phyloP scores from a whole-genome alignment of 2,113 vertebrate genomes.

The Cyanistes caeruleus region DNA sequence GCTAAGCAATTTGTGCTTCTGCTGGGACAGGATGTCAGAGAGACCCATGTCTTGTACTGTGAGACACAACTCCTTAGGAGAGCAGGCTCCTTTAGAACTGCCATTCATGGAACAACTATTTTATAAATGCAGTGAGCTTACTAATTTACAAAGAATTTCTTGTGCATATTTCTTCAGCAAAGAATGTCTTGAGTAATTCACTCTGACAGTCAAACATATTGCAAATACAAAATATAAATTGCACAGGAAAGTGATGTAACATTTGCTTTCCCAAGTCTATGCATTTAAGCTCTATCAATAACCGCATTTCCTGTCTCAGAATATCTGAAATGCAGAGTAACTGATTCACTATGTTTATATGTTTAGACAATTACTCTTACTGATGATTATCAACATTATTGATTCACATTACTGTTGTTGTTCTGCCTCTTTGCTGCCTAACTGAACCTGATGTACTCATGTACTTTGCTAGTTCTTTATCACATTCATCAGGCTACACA shows the following conservation, averaged over 20 bases:
- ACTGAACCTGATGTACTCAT: background rate
- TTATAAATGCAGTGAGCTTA: background rate
- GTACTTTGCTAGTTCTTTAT: background rate
- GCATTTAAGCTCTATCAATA: background rate
- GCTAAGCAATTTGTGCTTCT: background rate
- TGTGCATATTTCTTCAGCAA: background rate
- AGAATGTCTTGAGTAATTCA: background rate
- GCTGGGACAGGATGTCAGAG: background rate
- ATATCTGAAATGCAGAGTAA: background rate
- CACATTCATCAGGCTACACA: background rate
- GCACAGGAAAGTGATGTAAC: background rate
- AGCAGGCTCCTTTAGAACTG: background rate
- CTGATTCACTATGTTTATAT: background rate
- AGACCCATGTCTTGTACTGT: background rate
- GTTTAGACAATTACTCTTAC: background rate
- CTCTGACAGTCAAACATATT: background rate
- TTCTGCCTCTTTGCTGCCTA: background rate
- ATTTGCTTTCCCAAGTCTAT: background rate
- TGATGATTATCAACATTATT: slow-evolving; percentile 1
- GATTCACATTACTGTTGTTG: background rate
- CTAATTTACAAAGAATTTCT: background rate
- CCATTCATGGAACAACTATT: background rate
- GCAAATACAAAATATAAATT: slow-evolving; percentile 3
- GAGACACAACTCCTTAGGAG: background rate
- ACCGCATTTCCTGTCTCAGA: background rate